A percentile compares a stretch with the other conserved stretches of the same genome.
phyloP scores from a whole-genome alignment of 1,140 invertebrate genomes.

The Lordiphosa clarofinis region DNA sequence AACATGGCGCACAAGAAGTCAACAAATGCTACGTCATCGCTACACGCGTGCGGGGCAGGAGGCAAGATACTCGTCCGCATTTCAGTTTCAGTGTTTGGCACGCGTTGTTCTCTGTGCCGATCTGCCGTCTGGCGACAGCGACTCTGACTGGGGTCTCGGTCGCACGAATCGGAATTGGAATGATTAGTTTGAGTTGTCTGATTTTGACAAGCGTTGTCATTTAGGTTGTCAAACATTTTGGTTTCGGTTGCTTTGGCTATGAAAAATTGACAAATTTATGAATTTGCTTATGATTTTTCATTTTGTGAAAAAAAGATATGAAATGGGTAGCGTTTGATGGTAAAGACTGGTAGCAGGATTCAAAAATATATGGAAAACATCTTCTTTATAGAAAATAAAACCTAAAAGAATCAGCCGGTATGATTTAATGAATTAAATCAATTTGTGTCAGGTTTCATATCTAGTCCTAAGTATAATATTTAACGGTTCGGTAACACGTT shows the following conservation, averaged over 20 bases:
- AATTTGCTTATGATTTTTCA: slow-evolving; percentile 34
- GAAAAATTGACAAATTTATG: slow-evolving; percentile 60
- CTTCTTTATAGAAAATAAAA: too few species aligned
- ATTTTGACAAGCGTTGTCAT: slow-evolving; percentile 72
- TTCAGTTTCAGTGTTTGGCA: slow-evolving; percentile 49
- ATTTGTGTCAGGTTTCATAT: too few species aligned
- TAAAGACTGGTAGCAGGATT: too few species aligned
- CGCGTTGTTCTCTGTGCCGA: slow-evolving; percentile 55
- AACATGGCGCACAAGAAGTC: slow-evolving; percentile 8
- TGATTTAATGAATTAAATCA: too few species aligned
- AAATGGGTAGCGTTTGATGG: too few species aligned
- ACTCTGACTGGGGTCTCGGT: not conserved
- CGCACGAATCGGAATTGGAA: slow-evolving; percentile 31
- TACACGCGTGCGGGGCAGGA: slow-evolving; percentile 13
- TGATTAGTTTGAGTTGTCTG: slow-evolving; percentile 73
- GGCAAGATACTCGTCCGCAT: not conserved
- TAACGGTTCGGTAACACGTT: too few species aligned
- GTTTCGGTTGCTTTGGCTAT: slow-evolving; percentile 41
- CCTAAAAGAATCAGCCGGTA: too few species aligned
- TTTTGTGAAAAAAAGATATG: slow-evolving; percentile 15
- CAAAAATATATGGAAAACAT: too few species aligned
- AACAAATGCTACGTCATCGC: slow-evolving; percentile 35
- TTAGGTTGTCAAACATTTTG: slow-evolving; percentile 70
- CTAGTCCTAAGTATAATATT: too few species aligned
- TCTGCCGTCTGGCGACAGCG: slow-evolving; percentile 16